A percentile compares a stretch with the other conserved stretches of the same genome.
phyloP scores from a whole-genome alignment of 2,888 invertebrate species.

The Dromius quadrimaculatus region DNA sequence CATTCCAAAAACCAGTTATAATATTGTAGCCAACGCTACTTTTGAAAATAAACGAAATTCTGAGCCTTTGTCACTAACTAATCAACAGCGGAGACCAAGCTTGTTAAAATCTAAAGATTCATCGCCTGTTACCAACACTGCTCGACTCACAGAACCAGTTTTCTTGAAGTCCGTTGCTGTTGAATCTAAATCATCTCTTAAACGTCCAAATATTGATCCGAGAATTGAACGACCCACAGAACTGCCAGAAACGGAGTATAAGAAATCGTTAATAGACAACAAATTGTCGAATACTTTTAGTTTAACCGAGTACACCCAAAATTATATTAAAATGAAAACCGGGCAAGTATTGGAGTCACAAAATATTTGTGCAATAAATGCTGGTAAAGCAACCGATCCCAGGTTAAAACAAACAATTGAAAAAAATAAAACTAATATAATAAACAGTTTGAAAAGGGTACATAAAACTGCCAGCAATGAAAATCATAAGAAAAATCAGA shows the following conservation, averaged over 20 bases:
- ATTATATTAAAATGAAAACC: constrained; percentile 41
- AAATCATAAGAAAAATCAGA: not conserved
- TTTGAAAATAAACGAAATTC: not conserved
- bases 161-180: not conserved
- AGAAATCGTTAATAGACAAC: constrained; percentile 4
- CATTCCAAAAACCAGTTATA: constrained; percentile 2
- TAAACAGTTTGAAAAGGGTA: not conserved
- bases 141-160: constrained; percentile 16
- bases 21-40: not conserved
- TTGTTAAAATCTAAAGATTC: not conserved
- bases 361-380: constrained; percentile 6
- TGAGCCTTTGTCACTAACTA: not conserved
- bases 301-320: constrained; percentile 41
- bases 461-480: not conserved
- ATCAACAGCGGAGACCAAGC: not conserved
- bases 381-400: constrained; percentile 11
- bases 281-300: constrained; percentile 36
- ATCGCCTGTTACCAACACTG: not conserved
- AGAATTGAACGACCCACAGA: constrained; percentile 35
- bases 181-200: constrained; percentile 5
- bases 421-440: not conserved
- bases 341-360: not conserved
- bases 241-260: not conserved
- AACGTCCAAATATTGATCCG: constrained; percentile 20
- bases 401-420: not conserved